Conservation (phyloP, 1,140 invertebrate genomes). For the Notospermus geniculatus region DNA sequence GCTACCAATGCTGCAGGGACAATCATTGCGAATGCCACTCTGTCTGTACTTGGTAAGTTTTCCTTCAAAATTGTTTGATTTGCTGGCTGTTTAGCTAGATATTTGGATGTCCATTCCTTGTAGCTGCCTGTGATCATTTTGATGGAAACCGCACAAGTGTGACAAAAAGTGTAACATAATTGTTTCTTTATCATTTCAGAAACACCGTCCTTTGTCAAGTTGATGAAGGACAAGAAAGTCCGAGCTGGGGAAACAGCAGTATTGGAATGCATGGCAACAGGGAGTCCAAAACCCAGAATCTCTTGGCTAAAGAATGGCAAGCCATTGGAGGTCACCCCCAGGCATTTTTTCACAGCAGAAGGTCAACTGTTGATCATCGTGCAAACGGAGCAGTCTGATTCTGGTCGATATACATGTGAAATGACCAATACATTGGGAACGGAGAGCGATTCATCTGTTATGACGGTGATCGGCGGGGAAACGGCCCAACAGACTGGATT, state of each 20-base stretch:
- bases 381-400: conserved; percentile 71
- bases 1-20: conserved; percentile 85
- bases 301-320: conserved; percentile 84
- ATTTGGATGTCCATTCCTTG: no score
- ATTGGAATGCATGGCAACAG: conserved; percentile 81
- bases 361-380: conserved; percentile 86
- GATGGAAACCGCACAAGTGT: no score
- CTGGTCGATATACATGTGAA: conserved; percentile 80
- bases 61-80: no score
- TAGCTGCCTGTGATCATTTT: no score
- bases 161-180: no score
- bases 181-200: conserved; percentile 59
- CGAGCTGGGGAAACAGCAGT: conserved; percentile 74
- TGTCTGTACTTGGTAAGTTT: conserved; percentile 75
- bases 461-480: background rate
- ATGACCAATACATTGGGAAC: conserved; percentile 26
- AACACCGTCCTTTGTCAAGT: conserved; percentile 78
- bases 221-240: conserved; percentile 76
- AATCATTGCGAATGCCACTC: conserved; percentile 82
- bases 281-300: conserved; percentile 82
- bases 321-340: conserved; percentile 64
- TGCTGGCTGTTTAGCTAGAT: background rate
- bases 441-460: conserved; percentile 1
- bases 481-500: conserved; percentile 65
- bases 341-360: conserved; percentile 80